Evolutionary conservation across 2,888 invertebrate species (phyloP), one percentile per base, ranked within the genome.

Genomic region (Drosophila sordidula): DNA sequence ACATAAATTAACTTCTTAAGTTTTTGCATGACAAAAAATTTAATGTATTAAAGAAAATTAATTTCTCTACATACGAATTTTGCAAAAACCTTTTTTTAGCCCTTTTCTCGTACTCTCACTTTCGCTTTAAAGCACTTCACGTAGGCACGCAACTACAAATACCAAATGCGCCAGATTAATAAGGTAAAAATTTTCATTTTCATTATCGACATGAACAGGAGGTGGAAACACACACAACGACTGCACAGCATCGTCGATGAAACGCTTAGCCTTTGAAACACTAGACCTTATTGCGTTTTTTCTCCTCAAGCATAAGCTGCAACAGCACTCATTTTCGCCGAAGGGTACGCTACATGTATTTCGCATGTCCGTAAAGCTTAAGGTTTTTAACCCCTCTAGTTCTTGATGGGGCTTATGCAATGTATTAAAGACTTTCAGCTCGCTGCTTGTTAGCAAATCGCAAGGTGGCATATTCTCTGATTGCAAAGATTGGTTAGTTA

Each of bases 161-260:
- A 75, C 9, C 1, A 80, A 29, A 25, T 84, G 78, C 3, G 55
- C 65, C 25, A 84, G 5, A 49, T 52, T 42, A 3, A 78, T 38
- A 6, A 72, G 22, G 45, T 62, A 42, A 0, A 11, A 14, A 14
- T 54, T 14, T 9, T 14, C 3, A 3, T 22, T 29, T 14, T 11
- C 4, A 22, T 8, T 0, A 14, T 22, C 3, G 6, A 0, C 18
- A 42, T 11, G 1, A 6, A 1, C 18, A 32, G 52, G 2, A 11
- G 41, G n/a, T 9, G 26, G 41, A 3, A 11, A 22, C 11, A 1
- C n/a, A 47, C 18, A 16, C 8, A 26, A 25, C n/a, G 46, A 42
- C 1, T 36, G 36, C 3, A 75, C 44, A 6, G 71, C 52, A 14
- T 50, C 29, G 34, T 59, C 36, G 14, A 75, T 32, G 6, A 75